These are phyloP conservation scores for Lymantria dispar DNA, from an alignment of 2,888 invertebrate genomes.

Conservation along the genomic window DNA sequence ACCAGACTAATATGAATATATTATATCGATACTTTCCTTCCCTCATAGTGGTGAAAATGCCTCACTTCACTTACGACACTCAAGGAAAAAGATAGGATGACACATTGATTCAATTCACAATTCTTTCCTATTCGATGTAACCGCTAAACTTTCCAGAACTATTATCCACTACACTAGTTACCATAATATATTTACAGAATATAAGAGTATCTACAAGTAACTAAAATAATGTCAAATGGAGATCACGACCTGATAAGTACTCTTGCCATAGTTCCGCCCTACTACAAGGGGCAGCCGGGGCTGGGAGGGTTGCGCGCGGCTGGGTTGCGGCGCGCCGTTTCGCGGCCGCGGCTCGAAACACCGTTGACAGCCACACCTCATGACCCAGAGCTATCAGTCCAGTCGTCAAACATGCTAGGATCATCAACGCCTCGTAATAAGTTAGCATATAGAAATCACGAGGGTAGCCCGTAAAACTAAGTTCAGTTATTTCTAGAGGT, in stretches of 20 bases:
- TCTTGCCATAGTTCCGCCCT: conserved; percentile 49
- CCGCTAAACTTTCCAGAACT: too few relatives aligned
- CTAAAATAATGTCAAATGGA: not conserved
- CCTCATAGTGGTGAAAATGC: too few relatives aligned
- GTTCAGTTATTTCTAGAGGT: not conserved
- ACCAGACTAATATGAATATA: too few relatives aligned
- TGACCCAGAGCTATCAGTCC: conserved; percentile 58
- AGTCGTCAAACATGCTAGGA: conserved; percentile 66
- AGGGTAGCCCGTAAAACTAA: not conserved
- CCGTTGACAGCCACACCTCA: conserved; percentile 70
- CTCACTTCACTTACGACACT: too few relatives aligned
- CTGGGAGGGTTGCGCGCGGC: conserved; percentile 27
- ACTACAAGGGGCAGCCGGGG: conserved; percentile 31
- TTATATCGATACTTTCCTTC: too few relatives aligned
- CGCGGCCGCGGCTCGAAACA: conserved; percentile 62
- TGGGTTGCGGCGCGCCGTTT: conserved; percentile 43
- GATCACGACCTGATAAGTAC: conserved; percentile 47
- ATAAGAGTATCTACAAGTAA: not conserved
- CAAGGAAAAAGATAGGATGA: too few relatives aligned
- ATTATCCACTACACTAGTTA: too few relatives aligned
- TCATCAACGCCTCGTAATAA: conserved; percentile 57
- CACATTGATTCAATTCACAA: too few relatives aligned
- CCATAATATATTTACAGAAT: not conserved
- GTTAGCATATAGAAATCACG: conserved; percentile 49
- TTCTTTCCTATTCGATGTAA: too few relatives aligned